phyloP scores from a whole-genome alignment of 2,888 invertebrate genomes.

The Silvanus unidentatus region DNA sequence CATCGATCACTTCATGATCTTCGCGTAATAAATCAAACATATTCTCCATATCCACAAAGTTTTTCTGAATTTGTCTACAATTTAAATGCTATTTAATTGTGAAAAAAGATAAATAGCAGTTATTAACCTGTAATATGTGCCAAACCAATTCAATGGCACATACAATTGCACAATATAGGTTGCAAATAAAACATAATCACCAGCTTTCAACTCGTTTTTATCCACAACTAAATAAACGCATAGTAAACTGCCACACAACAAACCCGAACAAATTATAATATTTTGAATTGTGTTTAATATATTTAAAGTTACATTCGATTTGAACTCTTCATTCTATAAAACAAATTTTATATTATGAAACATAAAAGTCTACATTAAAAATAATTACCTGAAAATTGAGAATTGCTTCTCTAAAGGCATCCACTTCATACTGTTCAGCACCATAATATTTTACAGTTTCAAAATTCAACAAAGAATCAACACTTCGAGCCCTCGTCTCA shows the following conservation, averaged over 20 bases:
- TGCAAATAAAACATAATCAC: conserved; percentile 94
- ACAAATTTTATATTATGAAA: conserved; percentile 9
- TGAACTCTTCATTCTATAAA: conserved; percentile 80
- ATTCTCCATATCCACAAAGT: conserved; percentile 99
- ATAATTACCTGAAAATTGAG: conserved; percentile 67
- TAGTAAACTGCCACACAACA: conserved; percentile 80
- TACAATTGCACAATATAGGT: conserved; percentile 93
- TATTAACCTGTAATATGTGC: conserved; percentile 87
- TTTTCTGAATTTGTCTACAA: conserved; percentile 86
- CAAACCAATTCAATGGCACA: conserved; percentile 95
- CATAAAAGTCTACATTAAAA: not conserved
- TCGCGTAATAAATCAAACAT: conserved; percentile 94
- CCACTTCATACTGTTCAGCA: conserved; percentile 87
- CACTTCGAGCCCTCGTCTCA: conserved; percentile 82
- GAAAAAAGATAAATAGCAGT: conserved; percentile 13
- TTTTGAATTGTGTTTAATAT: conserved; percentile 90
- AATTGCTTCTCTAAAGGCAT: conserved; percentile 79
- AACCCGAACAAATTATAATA: conserved; percentile 77
- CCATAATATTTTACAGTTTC: conserved; percentile 99
- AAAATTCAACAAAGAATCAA: conserved; percentile 94
- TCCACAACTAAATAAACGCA: conserved; percentile 81
- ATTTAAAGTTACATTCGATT: conserved; percentile 76
- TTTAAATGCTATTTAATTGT: conserved; percentile 12
- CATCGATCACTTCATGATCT: conserved; percentile 80
- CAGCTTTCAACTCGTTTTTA: conserved; percentile 67